Evolutionary conservation across 2,888 invertebrate species (phyloP), one percentile per base, ranked within the genome.

Genomic region (Liodrosophila aerea): DNA sequence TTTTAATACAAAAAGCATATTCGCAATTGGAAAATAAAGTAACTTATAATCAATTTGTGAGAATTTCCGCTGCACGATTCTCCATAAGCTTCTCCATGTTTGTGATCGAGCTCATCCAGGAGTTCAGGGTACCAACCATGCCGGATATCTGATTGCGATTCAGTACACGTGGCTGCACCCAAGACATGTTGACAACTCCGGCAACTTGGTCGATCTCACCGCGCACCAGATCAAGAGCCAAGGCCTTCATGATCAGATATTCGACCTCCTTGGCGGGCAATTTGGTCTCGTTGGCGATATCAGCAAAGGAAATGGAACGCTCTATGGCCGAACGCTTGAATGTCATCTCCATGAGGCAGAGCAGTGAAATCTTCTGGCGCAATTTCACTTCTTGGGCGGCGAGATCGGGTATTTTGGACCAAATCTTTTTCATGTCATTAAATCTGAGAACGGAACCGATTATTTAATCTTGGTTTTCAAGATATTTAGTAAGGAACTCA

Each of bases 321-420:
- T 96, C 94, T 45, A 96, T 96, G 0, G 98, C 96, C 0, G 97
- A 95, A 46, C 98, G 93, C 88, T 96, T 96, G 88, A 99, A 98
- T 0, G 99, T 98, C 97, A 99, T 97, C 94, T 96, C 91, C 98
- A 99, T 99, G 0, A 99, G 92, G 88, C 98, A 98, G 11, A 99
- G 91, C 13, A 99, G 92, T 0, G 97, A 97, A 63, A 99, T 97
- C 91, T 99, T 99, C 90, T 97, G 96, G 13, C 96, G 91, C 71
- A 98, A 91, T 84, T 94, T 94, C 0, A 94, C 89, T 86, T 97
- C 97, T 65, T 96, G 94, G 0, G 95, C 93, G 7, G 93, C 93
- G 13, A 98, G 91, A 90, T 98, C 97, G 0, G 96, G 95, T 73
- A 97, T 94, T 62, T 93, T 93, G 2, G 92, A 91, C 96, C 97